These are phyloP conservation scores for Dorcus parallelipipedus DNA, from an alignment of 2,888 invertebrate genomes.

Conservation along the genomic window DNA sequence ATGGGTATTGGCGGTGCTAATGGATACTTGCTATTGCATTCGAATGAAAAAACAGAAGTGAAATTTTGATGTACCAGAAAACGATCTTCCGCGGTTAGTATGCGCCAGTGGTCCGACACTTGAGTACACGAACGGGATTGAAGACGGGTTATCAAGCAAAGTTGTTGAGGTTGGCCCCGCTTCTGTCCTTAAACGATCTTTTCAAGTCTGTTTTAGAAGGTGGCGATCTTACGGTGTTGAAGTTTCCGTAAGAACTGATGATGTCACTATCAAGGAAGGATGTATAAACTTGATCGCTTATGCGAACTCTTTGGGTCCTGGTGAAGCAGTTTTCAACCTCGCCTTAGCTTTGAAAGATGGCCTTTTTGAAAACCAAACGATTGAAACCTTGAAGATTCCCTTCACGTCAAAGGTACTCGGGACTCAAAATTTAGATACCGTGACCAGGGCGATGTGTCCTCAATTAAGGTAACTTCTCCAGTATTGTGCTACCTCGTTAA, in stretches of 20 bases:
- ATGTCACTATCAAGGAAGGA: constrained; percentile 67
- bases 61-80: constrained; percentile 61
- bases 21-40: constrained; percentile 65
- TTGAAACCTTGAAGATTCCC: constrained; percentile 64
- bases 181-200: constrained; percentile 30
- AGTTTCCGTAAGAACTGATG: constrained; percentile 65
- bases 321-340: constrained; percentile 86
- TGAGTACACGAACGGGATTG: constrained; percentile 79
- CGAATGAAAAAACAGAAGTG: constrained; percentile 58
- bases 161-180: constrained; percentile 63
- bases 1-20: constrained; percentile 92
- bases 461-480: constrained; percentile 48
- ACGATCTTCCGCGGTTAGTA: constrained; percentile 67
- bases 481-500: neutral
- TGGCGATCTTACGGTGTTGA: constrained; percentile 71
- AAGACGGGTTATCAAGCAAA: constrained; percentile 78
- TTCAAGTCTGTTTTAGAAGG: constrained; percentile 44
- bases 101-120: constrained; percentile 72
- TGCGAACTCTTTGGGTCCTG: constrained; percentile 61
- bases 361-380: constrained; percentile 72
- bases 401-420: constrained; percentile 73
- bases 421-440: constrained; percentile 69
- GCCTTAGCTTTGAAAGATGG: constrained; percentile 77
- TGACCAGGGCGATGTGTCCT: constrained; percentile 59
- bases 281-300: constrained; percentile 64